Evolutionary conservation across 1,140 invertebrate genomes (phyloP).

Genomic region (Laodelphax striatellus): DNA sequence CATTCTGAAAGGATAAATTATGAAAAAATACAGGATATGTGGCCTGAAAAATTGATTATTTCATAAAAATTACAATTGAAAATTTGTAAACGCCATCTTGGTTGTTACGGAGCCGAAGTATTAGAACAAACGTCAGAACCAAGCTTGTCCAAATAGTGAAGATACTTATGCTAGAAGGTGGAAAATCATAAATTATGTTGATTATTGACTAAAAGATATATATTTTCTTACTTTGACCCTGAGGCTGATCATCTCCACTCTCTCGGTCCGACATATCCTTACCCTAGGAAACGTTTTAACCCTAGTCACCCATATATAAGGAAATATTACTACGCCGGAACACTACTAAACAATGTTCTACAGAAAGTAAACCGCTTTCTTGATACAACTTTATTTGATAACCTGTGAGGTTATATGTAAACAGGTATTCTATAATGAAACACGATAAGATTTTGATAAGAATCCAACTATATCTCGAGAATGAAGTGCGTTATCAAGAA

Average conservation of each 20-base stretch:
- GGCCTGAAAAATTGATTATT: too few species aligned
- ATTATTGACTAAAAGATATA: neutral
- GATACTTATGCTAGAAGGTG: too few species aligned
- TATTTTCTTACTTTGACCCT: slow-evolving; percentile 31
- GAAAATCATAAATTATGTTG: too few species aligned
- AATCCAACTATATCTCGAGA: neutral
- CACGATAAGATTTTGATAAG: neutral
- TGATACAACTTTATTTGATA: neutral
- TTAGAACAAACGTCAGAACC: neutral
- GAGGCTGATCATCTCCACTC: slow-evolving; percentile 36
- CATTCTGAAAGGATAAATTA: too few species aligned
- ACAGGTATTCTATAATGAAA: neutral
- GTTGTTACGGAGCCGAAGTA: slow-evolving; percentile 1
- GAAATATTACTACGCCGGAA: slow-evolving; percentile 23
- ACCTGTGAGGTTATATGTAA: neutral
- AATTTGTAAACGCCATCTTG: slow-evolving; percentile 13
- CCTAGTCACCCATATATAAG: slow-evolving; percentile 20
- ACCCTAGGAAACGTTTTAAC: slow-evolving; percentile 27
- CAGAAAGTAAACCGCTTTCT: slow-evolving; percentile 7
- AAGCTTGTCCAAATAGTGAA: too few species aligned
- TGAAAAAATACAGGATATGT: too few species aligned
- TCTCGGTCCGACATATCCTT: slow-evolving; percentile 37
- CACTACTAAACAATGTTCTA: neutral
- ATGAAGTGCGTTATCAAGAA: neutral
- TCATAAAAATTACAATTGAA: too few species aligned